Percentiles rank a stretch among this genome's conserved stretches.
Conservation (phyloP, 1,140 invertebrate genomes). For the Zaprionus capensis region DNA sequence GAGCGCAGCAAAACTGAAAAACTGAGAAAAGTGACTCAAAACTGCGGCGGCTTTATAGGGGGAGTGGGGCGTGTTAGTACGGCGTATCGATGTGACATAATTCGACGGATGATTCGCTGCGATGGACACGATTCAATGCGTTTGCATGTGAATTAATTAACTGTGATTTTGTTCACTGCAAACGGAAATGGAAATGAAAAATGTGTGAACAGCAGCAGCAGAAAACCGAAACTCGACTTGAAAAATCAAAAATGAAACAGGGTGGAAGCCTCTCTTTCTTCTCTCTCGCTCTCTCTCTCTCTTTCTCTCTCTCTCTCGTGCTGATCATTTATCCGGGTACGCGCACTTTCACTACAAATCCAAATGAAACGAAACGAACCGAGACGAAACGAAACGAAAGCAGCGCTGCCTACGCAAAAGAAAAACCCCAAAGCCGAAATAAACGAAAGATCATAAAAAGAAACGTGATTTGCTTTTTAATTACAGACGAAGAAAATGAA, state of each 20-base stretch:
- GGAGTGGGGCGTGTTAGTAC: constrained; percentile 2
- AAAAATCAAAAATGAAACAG: constrained; percentile 11
- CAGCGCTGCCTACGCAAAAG: constrained; percentile 60
- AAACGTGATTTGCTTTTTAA: constrained; percentile 79
- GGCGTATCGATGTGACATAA: constrained; percentile 60
- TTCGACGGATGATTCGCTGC: constrained; percentile 48
- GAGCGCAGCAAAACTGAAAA: constrained; percentile 23
- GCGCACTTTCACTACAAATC: constrained; percentile 63
- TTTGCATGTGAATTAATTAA: constrained; percentile 68
- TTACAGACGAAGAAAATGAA: constrained; percentile 48
- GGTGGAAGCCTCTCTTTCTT: neutral
- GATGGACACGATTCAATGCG: constrained; percentile 47
- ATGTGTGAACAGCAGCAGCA: constrained; percentile 43
- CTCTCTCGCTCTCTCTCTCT: neutral
- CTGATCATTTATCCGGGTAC: constrained; percentile 16
- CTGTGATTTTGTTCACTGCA: constrained; percentile 59
- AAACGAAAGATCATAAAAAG: constrained; percentile 63
- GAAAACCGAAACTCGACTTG: constrained; percentile 13
- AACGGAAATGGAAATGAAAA: constrained; percentile 58
- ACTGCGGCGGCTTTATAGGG: constrained; percentile 4
- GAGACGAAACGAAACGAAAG: constrained; percentile 59
- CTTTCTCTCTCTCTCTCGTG: neutral
- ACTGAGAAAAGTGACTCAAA: constrained; percentile 26
- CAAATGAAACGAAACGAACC: constrained; percentile 38
- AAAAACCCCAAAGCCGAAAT: constrained; percentile 24